Evolutionary conservation across 2,113 vertebrate species (phyloP), one percentile per base, ranked within the genome.

Genomic region (Polypterus senegalus): DNA sequence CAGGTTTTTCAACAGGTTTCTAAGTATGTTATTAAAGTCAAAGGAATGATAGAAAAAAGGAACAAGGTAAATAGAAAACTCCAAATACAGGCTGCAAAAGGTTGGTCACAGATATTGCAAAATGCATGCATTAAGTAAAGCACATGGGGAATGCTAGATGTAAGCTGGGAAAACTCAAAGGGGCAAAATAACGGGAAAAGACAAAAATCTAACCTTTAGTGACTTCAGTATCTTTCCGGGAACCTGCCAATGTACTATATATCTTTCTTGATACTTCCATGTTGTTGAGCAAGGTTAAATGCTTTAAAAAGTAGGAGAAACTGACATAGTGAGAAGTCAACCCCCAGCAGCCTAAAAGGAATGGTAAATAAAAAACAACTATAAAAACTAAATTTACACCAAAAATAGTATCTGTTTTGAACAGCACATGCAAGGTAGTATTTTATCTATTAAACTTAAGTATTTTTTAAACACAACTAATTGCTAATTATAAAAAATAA

Each of bases 261-360:
- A 91, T 91, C 84, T n/a, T 89, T 92, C 67, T 88, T 90, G 83
- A 97, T 92, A 94, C 87, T 82, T 93, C 89, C 92, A 93, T 91
- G 87, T 94, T 93, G 87, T 92, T 93, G 65, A 93, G 86, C 54
- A 90, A 86, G 4, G 85, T 91, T 92, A 83, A 93, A 93, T 76
- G 87, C 89, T 66, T 90, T 92, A n/a, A n/a, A 80, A 92, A 94
- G 83, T 88, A 92, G 64, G 87, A 92, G 79, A 94, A 93, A 77
- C 90, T 93, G 81, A 93, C 88, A 79, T 89, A 88, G 81, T 89
- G 90, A 65, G 88, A 89, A 6, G 84, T 86, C 64, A 85, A 73
- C 90, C 91, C 77, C 89, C 87, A 70, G 88, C 86, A 70, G 84
- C 92, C 91, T 91, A 61, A 46, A 74, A 57, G 8, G 67, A 47